Conservation (phyloP, 2,113 vertebrate genomes). For the Nycticryphes semicollaris region DNA sequence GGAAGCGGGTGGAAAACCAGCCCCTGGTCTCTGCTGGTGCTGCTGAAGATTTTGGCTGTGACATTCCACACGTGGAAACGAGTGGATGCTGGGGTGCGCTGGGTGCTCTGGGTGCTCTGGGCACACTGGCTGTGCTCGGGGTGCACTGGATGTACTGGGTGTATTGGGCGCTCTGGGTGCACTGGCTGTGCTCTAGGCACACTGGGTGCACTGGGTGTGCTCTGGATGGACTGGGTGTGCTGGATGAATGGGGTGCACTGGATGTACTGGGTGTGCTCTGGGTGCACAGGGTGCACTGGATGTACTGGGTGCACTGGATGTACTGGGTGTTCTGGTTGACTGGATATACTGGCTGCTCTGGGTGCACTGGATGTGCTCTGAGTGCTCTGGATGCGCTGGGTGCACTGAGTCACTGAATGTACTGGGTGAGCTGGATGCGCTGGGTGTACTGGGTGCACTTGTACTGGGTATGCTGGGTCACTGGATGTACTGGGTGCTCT, state of each 20-base stretch:
- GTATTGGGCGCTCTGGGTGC: fast-evolving
- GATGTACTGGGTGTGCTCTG: background rate
- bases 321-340: background rate
- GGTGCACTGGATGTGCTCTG: background rate
- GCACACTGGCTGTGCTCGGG: fast-evolving
- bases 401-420: too few relatives aligned
- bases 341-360: background rate
- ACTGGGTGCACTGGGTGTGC: background rate
- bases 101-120: background rate
- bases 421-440: fast-evolving
- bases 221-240: background rate
- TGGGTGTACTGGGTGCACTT: background rate
- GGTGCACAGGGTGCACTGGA: background rate
- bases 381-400: background rate
- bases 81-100: fast-evolving
- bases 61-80: fast-evolving
- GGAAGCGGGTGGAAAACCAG: background rate
- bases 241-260: background rate
- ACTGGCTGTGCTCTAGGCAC: background rate
- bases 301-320: fast-evolving
- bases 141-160: background rate
- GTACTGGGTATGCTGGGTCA: background rate
- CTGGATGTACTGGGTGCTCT: background rate
- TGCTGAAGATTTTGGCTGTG: fast-evolving
- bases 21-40: background rate